These are phyloP conservation scores for Dorcus hopei DNA, from an alignment of 2,888 invertebrate genomes.

Conservation along the genomic window DNA sequence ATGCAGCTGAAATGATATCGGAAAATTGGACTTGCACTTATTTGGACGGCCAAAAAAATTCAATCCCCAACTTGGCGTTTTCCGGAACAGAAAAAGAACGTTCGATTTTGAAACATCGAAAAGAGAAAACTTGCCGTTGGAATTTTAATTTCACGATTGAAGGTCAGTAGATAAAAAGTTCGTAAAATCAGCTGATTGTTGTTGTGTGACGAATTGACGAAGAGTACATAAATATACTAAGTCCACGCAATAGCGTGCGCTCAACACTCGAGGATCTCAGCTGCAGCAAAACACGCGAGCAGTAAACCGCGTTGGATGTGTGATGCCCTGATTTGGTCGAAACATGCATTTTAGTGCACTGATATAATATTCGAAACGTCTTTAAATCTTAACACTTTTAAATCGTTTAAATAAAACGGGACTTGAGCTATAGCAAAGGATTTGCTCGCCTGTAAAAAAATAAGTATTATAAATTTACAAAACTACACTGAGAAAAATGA, in stretches of 20 bases:
- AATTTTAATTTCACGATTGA: background rate
- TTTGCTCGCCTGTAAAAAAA: no score
- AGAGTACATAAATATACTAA: slow-evolving; percentile 42
- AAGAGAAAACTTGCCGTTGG: no score
- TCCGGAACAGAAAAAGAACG: no score
- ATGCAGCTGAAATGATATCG: slow-evolving; percentile 15
- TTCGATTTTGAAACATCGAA: no score
- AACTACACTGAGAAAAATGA: no score
- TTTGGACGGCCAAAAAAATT: background rate
- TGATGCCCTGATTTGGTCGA: slow-evolving; percentile 18
- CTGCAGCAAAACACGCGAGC: slow-evolving; percentile 34
- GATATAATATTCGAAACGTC: no score
- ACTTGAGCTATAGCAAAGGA: no score
- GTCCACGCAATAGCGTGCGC: slow-evolving; percentile 45
- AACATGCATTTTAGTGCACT: slow-evolving; percentile 12
- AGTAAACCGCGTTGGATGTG: slow-evolving; percentile 12
- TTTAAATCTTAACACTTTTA: no score
- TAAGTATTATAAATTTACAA: no score
- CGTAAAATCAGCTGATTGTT: slow-evolving; percentile 38
- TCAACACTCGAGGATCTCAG: slow-evolving; percentile 34
- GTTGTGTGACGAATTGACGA: slow-evolving; percentile 39
- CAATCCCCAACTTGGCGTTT: background rate
- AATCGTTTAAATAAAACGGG: no score
- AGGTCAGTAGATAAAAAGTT: slow-evolving; percentile 12
- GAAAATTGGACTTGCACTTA: background rate